phyloP scores from a whole-genome alignment of 2,113 vertebrate species.

The Vulpes vulpes region DNA sequence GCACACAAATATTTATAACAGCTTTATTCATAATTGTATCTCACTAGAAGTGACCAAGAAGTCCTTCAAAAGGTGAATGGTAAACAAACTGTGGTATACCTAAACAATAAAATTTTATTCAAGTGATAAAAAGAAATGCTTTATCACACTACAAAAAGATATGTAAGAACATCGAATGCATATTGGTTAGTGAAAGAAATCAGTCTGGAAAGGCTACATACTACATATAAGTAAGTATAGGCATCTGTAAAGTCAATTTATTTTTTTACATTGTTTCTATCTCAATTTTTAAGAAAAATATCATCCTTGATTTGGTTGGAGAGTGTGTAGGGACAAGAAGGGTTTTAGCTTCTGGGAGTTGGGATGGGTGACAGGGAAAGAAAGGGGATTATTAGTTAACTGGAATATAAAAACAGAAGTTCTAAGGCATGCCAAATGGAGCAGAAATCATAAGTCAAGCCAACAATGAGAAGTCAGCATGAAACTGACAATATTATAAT shows the following conservation, averaged over 20 bases:
- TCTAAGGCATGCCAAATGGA: not conserved
- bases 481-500: not conserved
- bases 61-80: not conserved
- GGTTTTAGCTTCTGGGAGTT: not conserved
- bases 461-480: not conserved
- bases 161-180: not conserved
- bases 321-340: not conserved
- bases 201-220: not conserved
- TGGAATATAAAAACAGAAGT: not conserved
- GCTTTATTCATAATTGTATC: not conserved
- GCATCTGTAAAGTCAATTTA: not conserved
- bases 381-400: not conserved
- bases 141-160: not conserved
- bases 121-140: not conserved
- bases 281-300: conserved; percentile 22
- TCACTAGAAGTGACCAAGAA: not conserved
- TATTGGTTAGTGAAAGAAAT: not conserved
- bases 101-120: not conserved
- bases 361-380: not conserved
- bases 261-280: conserved; percentile 1
- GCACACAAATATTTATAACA: not conserved
- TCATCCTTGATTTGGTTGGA: not conserved
- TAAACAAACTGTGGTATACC: not conserved
- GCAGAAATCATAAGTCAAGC: not conserved
- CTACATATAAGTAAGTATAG: not conserved